phyloP scores from a whole-genome alignment of 2,888 invertebrate species.

The Tanypteryx hageni region DNA sequence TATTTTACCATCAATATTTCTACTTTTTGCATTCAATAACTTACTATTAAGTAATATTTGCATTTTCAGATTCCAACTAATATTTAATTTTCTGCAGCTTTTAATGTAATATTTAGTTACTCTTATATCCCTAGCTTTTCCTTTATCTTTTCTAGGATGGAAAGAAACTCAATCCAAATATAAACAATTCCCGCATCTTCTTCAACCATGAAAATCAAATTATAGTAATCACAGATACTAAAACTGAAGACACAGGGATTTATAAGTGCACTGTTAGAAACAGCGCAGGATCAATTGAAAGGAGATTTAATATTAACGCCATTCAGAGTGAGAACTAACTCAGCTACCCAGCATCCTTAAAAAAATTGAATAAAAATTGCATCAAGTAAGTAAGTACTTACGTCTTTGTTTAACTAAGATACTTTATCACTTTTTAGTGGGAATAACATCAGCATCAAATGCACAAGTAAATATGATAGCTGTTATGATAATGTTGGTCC shows the following conservation, averaged over 20 bases:
- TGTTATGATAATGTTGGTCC: not conserved
- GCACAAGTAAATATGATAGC: not conserved
- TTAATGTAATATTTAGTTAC: no score
- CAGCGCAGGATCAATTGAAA: not conserved
- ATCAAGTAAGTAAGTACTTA: no score
- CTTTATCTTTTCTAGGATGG: not conserved
- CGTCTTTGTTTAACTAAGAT: not conserved
- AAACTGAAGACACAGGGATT: not conserved
- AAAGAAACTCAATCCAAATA: not conserved
- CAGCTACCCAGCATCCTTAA: slow-evolving; percentile 8
- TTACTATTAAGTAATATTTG: no score
- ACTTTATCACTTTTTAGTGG: not conserved
- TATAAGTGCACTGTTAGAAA: slow-evolving; percentile 15
- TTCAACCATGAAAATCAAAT: not conserved
- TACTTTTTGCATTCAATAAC: no score
- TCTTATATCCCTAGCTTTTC: no score
- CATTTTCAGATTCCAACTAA: no score
- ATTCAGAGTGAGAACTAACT: slow-evolving; percentile 36
- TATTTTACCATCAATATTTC: no score
- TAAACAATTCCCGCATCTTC: not conserved
- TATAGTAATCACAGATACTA: not conserved
- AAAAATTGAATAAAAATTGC: not conserved
- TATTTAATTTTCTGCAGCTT: no score
- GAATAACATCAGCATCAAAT: not conserved
- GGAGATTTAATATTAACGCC: slow-evolving; percentile 15